Evolutionary conservation across 2,113 vertebrate genomes (phyloP), one percentile per base, ranked within the genome.

Genomic region (Sterrhoptilus dennistouni): DNA sequence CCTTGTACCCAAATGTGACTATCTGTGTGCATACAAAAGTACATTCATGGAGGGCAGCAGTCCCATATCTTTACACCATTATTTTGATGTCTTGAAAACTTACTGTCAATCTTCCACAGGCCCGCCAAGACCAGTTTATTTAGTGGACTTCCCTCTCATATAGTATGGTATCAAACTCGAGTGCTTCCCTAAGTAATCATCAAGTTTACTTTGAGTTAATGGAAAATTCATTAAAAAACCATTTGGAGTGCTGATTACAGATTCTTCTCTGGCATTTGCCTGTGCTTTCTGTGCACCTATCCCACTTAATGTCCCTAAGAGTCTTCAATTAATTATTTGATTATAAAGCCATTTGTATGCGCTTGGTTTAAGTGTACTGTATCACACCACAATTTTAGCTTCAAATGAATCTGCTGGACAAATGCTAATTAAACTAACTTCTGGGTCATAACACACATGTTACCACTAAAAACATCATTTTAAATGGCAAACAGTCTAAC

Each of bases 281-380:
- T 68, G 35, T 87, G 56, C 59, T 81, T 77, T 80, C 90, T 70
- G 63, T 74, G 49, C 63, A 90, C 33, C 79, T 35, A 68, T 49
- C 83, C 81, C 64, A 83, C 70, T 97, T 97, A 93, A 87, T 40
- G 83, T 87, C 89, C 59, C 83, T 64, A 80, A 80, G 87, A 92
- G 66, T 82, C 79, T 96, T 93, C 95, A 94, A 91, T 93, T 97
- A 97, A 98, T 98, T 97, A 96, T 94, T 97, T 97, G 74, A 97
- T 97, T 98, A 98, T 85, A 95, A 97, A 97, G 70, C 75, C 93
- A 95, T 96, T 97, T 96, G 33, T 91, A 97, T 8, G 15, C 50
- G 78, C 95, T 97, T 95, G 74, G 54, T 96, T 82, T 96, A 97
- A 97, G 96, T 94, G 94, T 84, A 96, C 54, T 80, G 89, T 96